phyloP scores from a whole-genome alignment of 92 coral and sea anemone genomes.

The Virgularia gustaviana region DNA sequence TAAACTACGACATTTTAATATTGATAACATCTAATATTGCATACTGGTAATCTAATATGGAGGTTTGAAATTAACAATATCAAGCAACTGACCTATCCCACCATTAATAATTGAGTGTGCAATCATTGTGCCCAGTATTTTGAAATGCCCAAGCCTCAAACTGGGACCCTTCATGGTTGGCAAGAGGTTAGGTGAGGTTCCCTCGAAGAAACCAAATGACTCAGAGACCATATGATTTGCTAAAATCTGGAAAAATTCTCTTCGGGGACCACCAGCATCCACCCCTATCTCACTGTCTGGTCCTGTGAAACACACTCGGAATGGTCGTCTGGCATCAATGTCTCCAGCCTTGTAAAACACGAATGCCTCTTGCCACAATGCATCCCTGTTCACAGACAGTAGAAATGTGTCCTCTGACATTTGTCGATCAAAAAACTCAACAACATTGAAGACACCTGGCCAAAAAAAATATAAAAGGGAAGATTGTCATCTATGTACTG shows the following conservation, averaged over 20 bases:
- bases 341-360: constrained; percentile 9
- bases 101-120: constrained; percentile 20
- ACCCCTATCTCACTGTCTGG: neutral
- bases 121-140: neutral
- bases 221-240: neutral
- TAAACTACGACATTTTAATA: too few relatives aligned
- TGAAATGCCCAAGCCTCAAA: constrained; percentile 18
- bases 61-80: too few relatives aligned
- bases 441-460: neutral
- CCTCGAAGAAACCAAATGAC: constrained; percentile 14
- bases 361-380: constrained; percentile 6
- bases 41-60: neutral
- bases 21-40: too few relatives aligned
- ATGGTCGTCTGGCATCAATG: neutral
- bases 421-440: neutral
- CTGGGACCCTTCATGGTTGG: constrained; percentile 18
- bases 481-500: neutral
- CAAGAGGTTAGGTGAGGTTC: neutral
- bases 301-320: constrained; percentile 8
- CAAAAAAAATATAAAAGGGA: too few relatives aligned
- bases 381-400: neutral
- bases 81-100: neutral
- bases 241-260: constrained; percentile 21
- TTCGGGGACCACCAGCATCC: constrained; percentile 5
- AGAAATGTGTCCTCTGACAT: constrained; percentile 8